phyloP scores from a whole-genome alignment of 1,140 invertebrate species.

The Pentalonia nigronervosa region DNA sequence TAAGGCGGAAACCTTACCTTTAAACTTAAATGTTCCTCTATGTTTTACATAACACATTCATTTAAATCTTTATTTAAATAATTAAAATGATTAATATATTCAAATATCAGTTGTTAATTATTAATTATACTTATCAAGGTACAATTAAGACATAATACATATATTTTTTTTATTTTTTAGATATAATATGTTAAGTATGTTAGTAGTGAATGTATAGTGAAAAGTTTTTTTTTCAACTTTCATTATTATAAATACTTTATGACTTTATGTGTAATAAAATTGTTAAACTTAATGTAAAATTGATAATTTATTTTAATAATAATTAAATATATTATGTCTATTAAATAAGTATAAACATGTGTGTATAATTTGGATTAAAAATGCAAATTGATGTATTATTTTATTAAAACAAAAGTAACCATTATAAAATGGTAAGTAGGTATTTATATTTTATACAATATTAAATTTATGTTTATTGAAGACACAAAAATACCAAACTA shows the following conservation, averaged over 20 bases:
- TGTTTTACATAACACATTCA: background rate
- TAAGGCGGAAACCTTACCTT: too few species aligned
- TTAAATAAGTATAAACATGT: background rate
- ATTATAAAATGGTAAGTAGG: background rate
- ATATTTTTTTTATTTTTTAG: background rate
- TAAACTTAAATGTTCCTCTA: background rate
- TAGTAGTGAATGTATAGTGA: background rate
- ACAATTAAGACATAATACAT: background rate
- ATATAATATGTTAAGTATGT: background rate
- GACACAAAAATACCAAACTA: background rate
- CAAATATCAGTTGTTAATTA: conserved; percentile 16
- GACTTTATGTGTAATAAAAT: conserved; percentile 9
- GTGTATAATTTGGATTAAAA: background rate
- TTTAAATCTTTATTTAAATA: background rate
- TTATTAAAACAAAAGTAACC: background rate
- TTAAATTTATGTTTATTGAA: background rate
- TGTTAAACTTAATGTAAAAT: conserved; percentile 23
- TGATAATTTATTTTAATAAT: background rate
- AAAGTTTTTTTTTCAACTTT: background rate
- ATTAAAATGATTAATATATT: conserved; percentile 10
- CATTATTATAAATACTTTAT: background rate
- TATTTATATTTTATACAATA: background rate
- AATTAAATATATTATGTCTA: background rate
- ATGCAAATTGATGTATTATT: background rate
- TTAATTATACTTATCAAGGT: background rate